Conservation (phyloP, 37 sponge, comb jelly and placozoan species). For the Eunapius fragilis region DNA sequence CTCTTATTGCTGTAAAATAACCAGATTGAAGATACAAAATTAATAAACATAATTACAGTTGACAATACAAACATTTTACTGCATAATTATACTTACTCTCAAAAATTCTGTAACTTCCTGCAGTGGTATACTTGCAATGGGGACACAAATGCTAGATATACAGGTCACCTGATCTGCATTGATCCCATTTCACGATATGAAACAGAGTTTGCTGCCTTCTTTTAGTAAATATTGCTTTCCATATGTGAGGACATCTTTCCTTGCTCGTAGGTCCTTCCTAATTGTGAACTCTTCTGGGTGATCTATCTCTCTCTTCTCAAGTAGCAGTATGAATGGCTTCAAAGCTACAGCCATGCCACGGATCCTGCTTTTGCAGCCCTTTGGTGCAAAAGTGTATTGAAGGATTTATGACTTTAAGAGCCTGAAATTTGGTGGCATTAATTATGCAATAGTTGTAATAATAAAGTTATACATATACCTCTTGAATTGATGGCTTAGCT, state of each 20-base stretch:
- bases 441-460: not conserved
- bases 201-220: not conserved
- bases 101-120: not conserved
- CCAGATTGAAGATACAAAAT: not conserved
- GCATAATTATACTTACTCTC: not conserved
- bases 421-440: conserved; percentile 1
- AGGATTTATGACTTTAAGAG: conserved; percentile 1
- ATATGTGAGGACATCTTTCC: conserved; percentile 5
- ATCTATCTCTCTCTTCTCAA: not conserved
- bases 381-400: not conserved
- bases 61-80: not conserved
- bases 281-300: conserved; percentile 1
- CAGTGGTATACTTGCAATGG: not conserved
- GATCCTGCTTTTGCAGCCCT: not conserved
- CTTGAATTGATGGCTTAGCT: not conserved
- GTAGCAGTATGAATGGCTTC: not conserved
- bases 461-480: not conserved
- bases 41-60: too few relatives aligned
- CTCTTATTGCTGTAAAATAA: not conserved
- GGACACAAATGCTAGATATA: not conserved
- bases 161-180: not conserved
- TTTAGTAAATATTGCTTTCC: not conserved
- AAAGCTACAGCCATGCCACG: conserved; percentile 7
- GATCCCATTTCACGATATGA: not conserved
- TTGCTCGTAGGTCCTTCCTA: not conserved